Evolutionary conservation across 2,888 invertebrate genomes (phyloP).

Genomic region (Aelia acuminata): DNA sequence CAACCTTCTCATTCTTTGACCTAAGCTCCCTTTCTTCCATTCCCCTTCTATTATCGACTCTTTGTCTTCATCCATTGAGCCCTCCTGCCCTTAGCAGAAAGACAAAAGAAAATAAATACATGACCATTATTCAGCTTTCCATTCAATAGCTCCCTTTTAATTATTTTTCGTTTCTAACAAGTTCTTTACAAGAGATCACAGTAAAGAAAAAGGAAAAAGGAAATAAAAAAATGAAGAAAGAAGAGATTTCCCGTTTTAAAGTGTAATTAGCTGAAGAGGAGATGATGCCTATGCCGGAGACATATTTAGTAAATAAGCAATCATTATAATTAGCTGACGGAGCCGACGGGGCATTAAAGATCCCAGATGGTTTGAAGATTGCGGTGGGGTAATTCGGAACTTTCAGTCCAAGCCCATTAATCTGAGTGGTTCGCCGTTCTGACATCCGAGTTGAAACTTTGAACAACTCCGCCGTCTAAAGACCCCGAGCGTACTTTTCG

Average conservation of each 20-base stretch:
- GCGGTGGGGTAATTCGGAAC: constrained; percentile 46
- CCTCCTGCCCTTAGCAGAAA: background rate
- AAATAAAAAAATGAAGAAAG: background rate
- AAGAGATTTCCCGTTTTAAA: background rate
- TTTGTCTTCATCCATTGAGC: constrained; percentile 14
- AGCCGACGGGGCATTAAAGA: constrained; percentile 37
- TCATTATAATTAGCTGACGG: constrained; percentile 45
- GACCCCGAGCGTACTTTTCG: background rate
- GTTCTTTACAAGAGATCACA: background rate
- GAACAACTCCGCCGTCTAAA: constrained; percentile 41
- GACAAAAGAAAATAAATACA: constrained; percentile 42
- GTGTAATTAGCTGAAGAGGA: background rate
- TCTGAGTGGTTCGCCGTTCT: constrained; percentile 49
- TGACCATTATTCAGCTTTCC: background rate
- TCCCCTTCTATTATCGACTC: background rate
- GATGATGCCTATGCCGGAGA: background rate
- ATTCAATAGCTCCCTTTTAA: background rate
- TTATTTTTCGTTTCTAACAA: background rate
- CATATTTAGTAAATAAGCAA: constrained; percentile 42
- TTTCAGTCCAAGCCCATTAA: constrained; percentile 43
- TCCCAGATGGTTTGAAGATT: constrained; percentile 49
- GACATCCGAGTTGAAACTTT: constrained; percentile 46
- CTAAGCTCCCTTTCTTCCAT: background rate
- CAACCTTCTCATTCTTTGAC: background rate
- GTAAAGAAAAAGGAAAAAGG: background rate